Evolutionary conservation across 2,113 vertebrate genomes (phyloP), one percentile per base, ranked within the genome.

Genomic region (Nestor notabilis): DNA sequence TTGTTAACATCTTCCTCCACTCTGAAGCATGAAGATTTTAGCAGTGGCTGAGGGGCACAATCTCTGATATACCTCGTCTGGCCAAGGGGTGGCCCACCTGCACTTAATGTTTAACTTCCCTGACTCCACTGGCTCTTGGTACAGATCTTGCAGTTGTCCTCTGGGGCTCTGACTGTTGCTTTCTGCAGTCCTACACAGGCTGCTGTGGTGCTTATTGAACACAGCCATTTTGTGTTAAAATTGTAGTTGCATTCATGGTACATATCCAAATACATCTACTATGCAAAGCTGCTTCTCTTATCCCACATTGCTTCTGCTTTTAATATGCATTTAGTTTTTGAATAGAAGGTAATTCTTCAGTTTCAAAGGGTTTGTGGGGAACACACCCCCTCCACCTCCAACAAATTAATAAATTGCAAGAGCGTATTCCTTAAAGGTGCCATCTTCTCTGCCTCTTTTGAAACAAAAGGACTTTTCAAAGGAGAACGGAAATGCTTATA

Each of bases 271-370:
- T 75, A 41, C 23, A 93, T 77, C 72, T 78, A 7, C 86, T 82
- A 46, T 72, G 70, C 83, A 97, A 93, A 95, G 86, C 94, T 95
- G 89, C 81, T 89, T 94, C 81, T 65, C 88, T 68, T 69, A 47
- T 84, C 69, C 77, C 49, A 68, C 87, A 80, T 69, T 89, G 53
- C 66, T 90, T 87, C 86, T 70, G 29, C 64, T 82, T 95, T 96
- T 95, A 92, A 92, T 76, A 95, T 69, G 70, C 65, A 53, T 84
- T 72, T 66, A 33, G 31, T 20, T 95, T 86, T 77, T 78, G 37
- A 90, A 86, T n/a, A 74, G 82, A 80, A 92, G 55, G 68, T 47
- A 83, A 55, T 49, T 89, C 35, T 94, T 66, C 56, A 58, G 20
- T 91, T 96, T 88, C 46, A 43, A 58, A 80, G 46, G 23, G 35